Conservation (phyloP, 2,888 invertebrate species). For the Scaptodrosophila latifasciaeformis region DNA sequence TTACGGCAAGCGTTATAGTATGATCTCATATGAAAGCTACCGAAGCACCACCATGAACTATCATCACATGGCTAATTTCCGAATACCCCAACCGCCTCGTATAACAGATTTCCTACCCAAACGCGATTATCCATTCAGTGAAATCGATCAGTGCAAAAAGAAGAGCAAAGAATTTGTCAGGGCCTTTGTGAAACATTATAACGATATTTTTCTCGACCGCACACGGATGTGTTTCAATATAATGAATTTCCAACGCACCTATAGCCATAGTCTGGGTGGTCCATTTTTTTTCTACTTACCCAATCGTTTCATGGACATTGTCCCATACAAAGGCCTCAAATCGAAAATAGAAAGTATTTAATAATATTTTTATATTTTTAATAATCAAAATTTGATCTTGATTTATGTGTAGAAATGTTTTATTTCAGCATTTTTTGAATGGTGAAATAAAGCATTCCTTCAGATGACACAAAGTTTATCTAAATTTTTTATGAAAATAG, state of each 20-base stretch:
- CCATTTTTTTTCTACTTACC: constrained; percentile 24
- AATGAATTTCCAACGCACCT: constrained; percentile 2
- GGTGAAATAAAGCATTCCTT: no score
- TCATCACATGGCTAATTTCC: background rate
- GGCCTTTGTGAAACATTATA: constrained; percentile 1
- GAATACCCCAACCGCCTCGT: background rate
- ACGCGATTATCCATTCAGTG: background rate
- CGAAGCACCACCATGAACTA: background rate
- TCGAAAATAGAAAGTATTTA: no score
- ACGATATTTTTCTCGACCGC: constrained; percentile 5
- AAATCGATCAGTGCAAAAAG: no score
- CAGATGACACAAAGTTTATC: no score
- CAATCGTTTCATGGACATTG: background rate
- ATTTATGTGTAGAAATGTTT: no score
- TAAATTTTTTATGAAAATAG: no score
- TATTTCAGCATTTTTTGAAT: no score
- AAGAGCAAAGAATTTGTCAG: no score
- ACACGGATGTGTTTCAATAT: constrained; percentile 12
- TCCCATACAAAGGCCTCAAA: no score
- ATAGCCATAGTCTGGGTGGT: background rate
- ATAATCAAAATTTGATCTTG: background rate
- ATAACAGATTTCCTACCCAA: background rate
- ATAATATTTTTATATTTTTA: background rate
- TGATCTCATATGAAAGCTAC: background rate
- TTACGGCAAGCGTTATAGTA: constrained; percentile 33